Evolutionary conservation across 2,797 vertebrate species (phyloP).

Genomic region (Dicrostonyx torquatus): DNA sequence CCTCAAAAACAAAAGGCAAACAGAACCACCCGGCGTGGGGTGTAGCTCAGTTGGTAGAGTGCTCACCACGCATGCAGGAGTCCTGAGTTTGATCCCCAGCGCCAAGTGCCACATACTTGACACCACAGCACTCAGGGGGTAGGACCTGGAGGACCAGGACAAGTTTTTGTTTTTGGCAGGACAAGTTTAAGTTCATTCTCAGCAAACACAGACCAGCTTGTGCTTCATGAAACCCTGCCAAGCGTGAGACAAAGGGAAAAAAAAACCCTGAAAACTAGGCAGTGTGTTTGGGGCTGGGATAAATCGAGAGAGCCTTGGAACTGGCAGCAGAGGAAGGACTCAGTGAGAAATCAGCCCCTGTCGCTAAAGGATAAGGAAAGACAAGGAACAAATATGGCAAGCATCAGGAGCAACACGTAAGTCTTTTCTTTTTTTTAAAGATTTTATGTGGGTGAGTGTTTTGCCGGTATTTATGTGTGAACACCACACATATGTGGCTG

Average conservation of each 20-base stretch:
- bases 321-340: neutral
- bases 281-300: neutral
- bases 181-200: neutral
- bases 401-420: neutral
- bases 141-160: neutral
- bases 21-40: neutral
- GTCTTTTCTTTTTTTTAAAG: neutral
- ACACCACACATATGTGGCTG: neutral
- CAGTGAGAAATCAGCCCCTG: neutral
- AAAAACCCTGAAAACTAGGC: neutral
- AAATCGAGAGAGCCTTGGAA: neutral
- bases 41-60: neutral
- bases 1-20: neutral
- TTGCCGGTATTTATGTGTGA: neutral
- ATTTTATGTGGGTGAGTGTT: neutral
- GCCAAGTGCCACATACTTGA: too few relatives aligned
- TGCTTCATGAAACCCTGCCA: neutral
- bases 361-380: neutral
- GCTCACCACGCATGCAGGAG: neutral
- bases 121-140: neutral
- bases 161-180: too few relatives aligned
- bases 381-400: neutral
- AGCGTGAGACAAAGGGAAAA: too few relatives aligned
- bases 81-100: neutral
- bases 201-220: too few relatives aligned